Evolutionary conservation across 2,113 vertebrate species (phyloP), one percentile per base, ranked within the genome.

Genomic region (Saccopteryx bilineata): DNA sequence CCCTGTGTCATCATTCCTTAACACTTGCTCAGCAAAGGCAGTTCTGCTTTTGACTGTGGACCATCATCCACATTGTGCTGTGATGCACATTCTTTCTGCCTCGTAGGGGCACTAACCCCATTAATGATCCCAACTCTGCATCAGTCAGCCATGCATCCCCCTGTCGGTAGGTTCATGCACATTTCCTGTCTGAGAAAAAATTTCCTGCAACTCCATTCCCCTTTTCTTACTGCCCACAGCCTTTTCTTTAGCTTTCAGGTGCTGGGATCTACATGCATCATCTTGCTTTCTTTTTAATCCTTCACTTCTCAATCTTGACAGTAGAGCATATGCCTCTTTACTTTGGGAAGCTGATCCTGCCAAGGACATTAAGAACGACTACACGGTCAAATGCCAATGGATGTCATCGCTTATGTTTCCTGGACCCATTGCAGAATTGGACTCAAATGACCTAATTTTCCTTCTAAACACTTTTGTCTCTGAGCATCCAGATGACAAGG

Each of bases 91-190:
- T 4, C n/a, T 5, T 39, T 52, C 13, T 28, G 33, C 26, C 31
- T 52, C 39, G 3, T 19, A 24, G 15, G 31, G 4, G 8, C 50
- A 5, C 5, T 74, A 26, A 33, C 19, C 9, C 19, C 21, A 56
- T 50, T n/a, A 46, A 15, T 48, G 23, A 28, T 14, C 33, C 33
- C 17, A 39, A 48, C 3, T 79, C 23, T 78, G 33, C 0, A 7
- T 28, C 15, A 1, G 0, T 50, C 72, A 23, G 4, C 13, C 28
- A n/a, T 33, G 14, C 15, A 69, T 78, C 28, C 24, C 6, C n/a
- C n/a, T 56, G 18, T n/a, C 14, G 1, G 19, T 33, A 1, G 18
- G 7, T 50, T 54, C 18, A 0, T 7, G 13, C 5, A 7, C 19
- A 31, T 60, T 28, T 80, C 13, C 24, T 17, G 23, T 14, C 21